Percentiles rank a stretch among this genome's conserved stretches.
Conservation (phyloP, 2,888 invertebrate species). For the Monochamus alternatus region DNA sequence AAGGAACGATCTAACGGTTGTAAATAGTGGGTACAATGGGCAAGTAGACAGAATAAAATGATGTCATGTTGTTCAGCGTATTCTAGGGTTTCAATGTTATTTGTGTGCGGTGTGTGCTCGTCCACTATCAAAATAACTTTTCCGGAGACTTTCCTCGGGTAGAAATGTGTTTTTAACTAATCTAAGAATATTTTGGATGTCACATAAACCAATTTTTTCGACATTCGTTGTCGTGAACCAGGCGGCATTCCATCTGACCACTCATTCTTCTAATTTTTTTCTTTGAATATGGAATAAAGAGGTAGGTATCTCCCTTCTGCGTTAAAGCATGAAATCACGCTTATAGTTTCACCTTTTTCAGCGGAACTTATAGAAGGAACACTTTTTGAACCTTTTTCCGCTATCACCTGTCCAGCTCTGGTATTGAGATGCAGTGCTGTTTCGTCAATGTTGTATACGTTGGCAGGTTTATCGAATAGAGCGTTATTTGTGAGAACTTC, state of each 20-base stretch:
- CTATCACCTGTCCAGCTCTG: background rate
- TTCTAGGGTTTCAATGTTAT: background rate
- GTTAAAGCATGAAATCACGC: background rate
- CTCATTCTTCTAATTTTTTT: background rate
- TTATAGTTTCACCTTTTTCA: constrained; percentile 7
- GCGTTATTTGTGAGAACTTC: background rate
- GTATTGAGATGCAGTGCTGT: background rate
- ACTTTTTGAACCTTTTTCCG: background rate
- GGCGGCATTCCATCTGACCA: background rate
- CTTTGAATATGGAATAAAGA: no score
- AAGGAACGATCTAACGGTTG: background rate
- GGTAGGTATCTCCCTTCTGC: background rate
- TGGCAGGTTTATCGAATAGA: background rate
- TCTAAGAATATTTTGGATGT: background rate
- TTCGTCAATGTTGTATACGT: background rate
- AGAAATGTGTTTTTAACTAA: background rate
- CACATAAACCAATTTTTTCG: background rate
- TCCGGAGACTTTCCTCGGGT: background rate
- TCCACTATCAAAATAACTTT: background rate
- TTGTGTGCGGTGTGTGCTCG: background rate
- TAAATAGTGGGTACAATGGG: background rate
- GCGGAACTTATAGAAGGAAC: background rate
- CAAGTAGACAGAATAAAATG: background rate
- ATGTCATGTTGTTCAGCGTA: background rate
- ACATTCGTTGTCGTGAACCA: background rate